Evolutionary conservation across 2,113 vertebrate species (phyloP).

Genomic region (Mus pahari): DNA sequence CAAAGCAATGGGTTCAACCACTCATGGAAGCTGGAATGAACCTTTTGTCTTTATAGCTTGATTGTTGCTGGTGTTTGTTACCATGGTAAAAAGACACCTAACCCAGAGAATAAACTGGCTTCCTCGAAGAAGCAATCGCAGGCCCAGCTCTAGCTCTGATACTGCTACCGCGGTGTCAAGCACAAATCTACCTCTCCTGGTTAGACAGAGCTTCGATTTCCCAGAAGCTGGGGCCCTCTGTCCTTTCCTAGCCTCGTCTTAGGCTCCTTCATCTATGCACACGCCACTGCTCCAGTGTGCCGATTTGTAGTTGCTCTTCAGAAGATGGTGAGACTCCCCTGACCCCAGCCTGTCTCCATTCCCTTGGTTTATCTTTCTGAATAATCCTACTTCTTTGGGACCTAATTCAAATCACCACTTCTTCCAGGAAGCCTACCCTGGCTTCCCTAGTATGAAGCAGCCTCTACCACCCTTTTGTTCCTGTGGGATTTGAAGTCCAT

Average conservation of each 20-base stretch:
- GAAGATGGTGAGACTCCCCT: not conserved
- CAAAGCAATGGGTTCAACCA: not conserved
- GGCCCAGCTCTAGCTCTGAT: not conserved
- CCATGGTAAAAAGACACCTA: not conserved
- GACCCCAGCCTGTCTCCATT: too few species aligned
- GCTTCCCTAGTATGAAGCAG: not conserved
- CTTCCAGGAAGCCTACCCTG: not conserved
- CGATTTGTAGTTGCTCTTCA: not conserved
- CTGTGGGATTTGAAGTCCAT: not conserved
- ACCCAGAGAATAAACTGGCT: not conserved
- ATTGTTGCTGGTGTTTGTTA: not conserved
- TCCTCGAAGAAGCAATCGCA: not conserved
- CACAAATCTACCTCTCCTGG: too few species aligned
- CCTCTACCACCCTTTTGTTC: not conserved
- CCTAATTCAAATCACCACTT: not conserved
- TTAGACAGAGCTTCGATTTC: not conserved
- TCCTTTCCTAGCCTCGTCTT: not conserved
- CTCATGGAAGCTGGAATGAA: too few species aligned
- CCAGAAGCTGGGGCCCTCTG: not conserved
- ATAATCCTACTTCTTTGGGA: not conserved
- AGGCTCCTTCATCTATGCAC: not conserved
- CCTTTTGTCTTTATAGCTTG: not conserved
- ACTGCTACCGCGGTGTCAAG: not conserved
- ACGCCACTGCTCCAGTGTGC: not conserved
- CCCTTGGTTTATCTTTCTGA: not conserved